Evolutionary conservation across 2,113 vertebrate genomes (phyloP).

Genomic region (Ascaphus truei): DNA sequence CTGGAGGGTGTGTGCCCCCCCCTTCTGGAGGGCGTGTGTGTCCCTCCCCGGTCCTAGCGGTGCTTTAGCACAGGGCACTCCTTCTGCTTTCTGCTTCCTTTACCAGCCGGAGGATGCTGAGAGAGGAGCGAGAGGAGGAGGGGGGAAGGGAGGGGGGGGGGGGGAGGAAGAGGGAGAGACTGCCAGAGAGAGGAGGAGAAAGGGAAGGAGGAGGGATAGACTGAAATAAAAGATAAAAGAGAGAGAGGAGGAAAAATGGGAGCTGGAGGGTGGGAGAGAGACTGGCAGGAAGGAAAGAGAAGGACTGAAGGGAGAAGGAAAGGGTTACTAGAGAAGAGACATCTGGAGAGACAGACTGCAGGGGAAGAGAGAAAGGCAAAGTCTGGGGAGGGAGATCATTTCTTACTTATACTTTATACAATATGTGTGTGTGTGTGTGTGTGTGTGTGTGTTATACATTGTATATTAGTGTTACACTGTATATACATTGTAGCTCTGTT

Average conservation of each 20-base stretch:
- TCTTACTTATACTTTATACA: too few species aligned
- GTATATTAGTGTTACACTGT: too few species aligned
- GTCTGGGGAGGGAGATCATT: too few species aligned
- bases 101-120: conserved; percentile 16
- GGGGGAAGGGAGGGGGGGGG: background rate
- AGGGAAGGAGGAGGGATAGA: background rate
- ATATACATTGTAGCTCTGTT: too few species aligned
- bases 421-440: too few species aligned
- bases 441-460: too few species aligned
- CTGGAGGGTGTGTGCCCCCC: too few species aligned
- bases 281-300: background rate
- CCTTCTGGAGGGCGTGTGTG: background rate
- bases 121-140: background rate
- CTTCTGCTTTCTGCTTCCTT: conserved; percentile 9
- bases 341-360: background rate
- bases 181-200: background rate
- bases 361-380: too few species aligned
- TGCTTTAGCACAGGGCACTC: conserved; percentile 2
- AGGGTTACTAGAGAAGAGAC: too few species aligned
- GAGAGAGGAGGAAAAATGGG: background rate
- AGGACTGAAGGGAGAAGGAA: background rate
- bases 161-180: background rate
- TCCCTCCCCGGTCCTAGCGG: background rate
- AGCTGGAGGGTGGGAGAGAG: background rate
- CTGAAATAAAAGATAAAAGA: background rate